These are phyloP conservation scores for Drosophila demipolita DNA, from an alignment of 2,888 invertebrate genomes.

Conservation along the genomic window DNA sequence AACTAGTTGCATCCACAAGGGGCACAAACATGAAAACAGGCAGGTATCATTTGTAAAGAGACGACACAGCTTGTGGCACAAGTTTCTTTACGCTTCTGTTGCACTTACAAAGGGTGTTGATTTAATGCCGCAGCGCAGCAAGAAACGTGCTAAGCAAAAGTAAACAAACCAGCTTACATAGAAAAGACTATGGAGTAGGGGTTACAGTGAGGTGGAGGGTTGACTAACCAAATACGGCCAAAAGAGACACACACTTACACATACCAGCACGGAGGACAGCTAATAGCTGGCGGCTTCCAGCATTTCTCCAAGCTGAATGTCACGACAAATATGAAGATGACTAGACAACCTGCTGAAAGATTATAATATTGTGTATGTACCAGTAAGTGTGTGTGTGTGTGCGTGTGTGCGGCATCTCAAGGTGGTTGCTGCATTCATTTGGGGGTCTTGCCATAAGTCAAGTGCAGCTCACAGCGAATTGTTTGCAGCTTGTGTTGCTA, in stretches of 20 bases:
- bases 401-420: conserved; percentile 33
- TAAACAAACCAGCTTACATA: conserved; percentile 51
- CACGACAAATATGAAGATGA: conserved; percentile 34
- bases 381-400: background rate
- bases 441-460: conserved; percentile 62
- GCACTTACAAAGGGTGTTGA: conserved; percentile 60
- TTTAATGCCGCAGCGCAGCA: conserved; percentile 39
- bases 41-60: conserved; percentile 40
- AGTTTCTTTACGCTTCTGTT: conserved; percentile 42
- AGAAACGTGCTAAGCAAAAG: conserved; percentile 47
- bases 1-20: conserved; percentile 40
- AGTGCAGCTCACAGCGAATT: conserved; percentile 55
- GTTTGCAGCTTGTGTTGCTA: conserved; percentile 40
- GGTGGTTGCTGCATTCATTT: conserved; percentile 46
- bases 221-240: conserved; percentile 1
- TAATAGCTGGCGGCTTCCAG: conserved; percentile 36
- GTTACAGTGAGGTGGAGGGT: background rate
- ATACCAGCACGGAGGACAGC: conserved; percentile 9
- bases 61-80: conserved; percentile 39
- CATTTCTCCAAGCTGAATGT: conserved; percentile 39
- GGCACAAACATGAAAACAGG: background rate
- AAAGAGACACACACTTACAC: conserved; percentile 3
- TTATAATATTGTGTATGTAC: conserved; percentile 25
- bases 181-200: background rate
- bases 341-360: conserved; percentile 53